Base-by-base conservation (phyloP, 2,797 vertebrate genomes). In the Platyrinchus mystaceus region DNA sequence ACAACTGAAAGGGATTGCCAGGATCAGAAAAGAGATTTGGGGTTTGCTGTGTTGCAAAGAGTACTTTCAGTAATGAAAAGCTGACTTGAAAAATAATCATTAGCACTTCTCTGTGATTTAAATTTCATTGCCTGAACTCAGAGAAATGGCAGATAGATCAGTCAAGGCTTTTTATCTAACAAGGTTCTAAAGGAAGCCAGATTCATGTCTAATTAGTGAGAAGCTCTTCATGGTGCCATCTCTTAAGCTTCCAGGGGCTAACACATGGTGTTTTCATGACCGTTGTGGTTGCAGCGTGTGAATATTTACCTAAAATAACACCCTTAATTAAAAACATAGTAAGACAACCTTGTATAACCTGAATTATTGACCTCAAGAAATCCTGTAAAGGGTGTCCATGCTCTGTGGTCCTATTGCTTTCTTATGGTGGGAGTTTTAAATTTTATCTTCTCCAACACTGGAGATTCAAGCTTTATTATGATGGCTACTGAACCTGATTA, bases 21-120 rank as follows among this genome's bases (percentile, higher is more conserved):
- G 91, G 59, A 80, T 84, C 75, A 86, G 59, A 39, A 73, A 75
- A 84, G 68, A 87, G 36, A n/a, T 81, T 46, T 89, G 12, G 44
- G 44, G 30, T 58, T 78, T 90, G 47, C 75, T n/a, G 0, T 64
- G 37, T 68, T 85, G 66, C 55, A 55, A 85, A 79, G 66, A 73
- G 76, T 69, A 23, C 47, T 69, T 91, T 92, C 41, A 27, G 22
- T 93, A 93, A 89, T 94, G 90, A 93, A 93, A 89, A 92, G 55
- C 17, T 8, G 87, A 69, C 91, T 91, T 95, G 87, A 94, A 90
- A 95, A 95, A 90, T 93, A 88, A 78, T 93, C 77, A 88, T 91
- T 96, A 94, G 50, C 90, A 43, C 94, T 94, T 94, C 74, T 55
- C 76, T 95, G 73, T 95, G 88, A 95, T 96, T 94, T 94, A 86